Base-by-base conservation (phyloP, 2,888 invertebrate genomes). In the Ichneumoninae sp. region DNA sequence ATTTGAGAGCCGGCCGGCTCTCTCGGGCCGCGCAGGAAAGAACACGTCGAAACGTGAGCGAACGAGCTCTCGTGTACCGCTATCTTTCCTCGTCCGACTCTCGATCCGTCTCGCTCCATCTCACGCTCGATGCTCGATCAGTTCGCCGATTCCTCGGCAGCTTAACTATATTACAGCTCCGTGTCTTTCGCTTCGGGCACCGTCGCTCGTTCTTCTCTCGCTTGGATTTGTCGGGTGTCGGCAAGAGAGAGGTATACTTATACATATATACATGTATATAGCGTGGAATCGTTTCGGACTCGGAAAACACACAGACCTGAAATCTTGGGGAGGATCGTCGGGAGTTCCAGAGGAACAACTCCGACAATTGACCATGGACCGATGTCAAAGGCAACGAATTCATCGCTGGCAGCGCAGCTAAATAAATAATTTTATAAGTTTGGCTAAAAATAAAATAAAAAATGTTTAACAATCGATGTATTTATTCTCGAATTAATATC, bases 151-250 rank as follows among this genome's bases (percentile, higher is more conserved):
- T n/a, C 33, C 47, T 60, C 16, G 19, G 0, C 57, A 57, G 22
- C 57, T 57, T 57, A 57, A 57, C 26, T 19, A 74, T 62, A 57
- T 69, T 36, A 26, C 50, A 19, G 13, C 60, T 40, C 54, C 36
- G 6, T 33, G 22, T 66, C 26, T 66, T 50, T 68, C 57, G 33
- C 70, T 50, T 16, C 22, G 40, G n/a, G 30, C 65, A 33, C 54
- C 26, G 19, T 30, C 50, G 30, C 33, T 50, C 47, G 19, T 33
- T 30, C 16, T 44, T 62, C 54, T 65, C 76, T 50, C 47, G 40
- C 44, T 26, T 22, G 57, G 13, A 26, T 22, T 52, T 30, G 79
- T 84, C 86, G 86, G 80, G 86, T 84, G 84, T 86, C 74, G 66
- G 68, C 57, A 78, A 84, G 75, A 80, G 84, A 86, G 68, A 78